A percentile compares a stretch with the other conserved stretches of the same genome.
Evolutionary conservation across 2,888 invertebrate species (phyloP).

Genomic region (Perizoma affinitatum): DNA sequence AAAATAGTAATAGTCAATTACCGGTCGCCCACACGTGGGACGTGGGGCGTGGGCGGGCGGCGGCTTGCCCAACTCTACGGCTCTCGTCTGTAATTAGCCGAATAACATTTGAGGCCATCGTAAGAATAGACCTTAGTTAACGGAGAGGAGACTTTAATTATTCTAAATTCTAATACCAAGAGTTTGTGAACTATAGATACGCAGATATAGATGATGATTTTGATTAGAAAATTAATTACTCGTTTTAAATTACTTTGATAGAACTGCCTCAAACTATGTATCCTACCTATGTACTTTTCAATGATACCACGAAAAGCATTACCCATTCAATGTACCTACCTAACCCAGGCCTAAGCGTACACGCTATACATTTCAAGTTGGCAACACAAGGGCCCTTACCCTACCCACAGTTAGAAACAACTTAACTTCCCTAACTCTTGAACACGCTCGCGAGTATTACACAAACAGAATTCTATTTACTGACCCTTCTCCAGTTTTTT

Average conservation of each 20-base stretch:
- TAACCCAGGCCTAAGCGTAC: not conserved
- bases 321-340: not conserved
- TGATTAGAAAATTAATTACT: no score
- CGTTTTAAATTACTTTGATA: no score
- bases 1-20: conserved; percentile 34
- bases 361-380: conserved; percentile 33
- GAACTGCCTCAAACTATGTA: no score
- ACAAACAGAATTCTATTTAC: conserved; percentile 54
- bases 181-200: no score
- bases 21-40: conserved; percentile 23
- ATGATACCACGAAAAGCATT: not conserved
- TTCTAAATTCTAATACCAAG: no score
- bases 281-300: no score
- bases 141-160: no score
- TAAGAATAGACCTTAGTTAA: conserved; percentile 13
- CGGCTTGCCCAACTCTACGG: conserved; percentile 20
- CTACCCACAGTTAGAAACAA: conserved; percentile 34
- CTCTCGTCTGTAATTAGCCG: conserved; percentile 32
- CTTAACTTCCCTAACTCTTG: conserved; percentile 43
- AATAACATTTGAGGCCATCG: conserved; percentile 29
- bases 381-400: conserved; percentile 27
- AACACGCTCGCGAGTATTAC: conserved; percentile 48
- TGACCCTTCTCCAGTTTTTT: conserved; percentile 44
- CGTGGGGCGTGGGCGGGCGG: conserved; percentile 24
- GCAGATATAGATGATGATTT: no score